phyloP scores from a whole-genome alignment of 1,140 invertebrate species.

The Cyrtorhinus lividipennis region DNA sequence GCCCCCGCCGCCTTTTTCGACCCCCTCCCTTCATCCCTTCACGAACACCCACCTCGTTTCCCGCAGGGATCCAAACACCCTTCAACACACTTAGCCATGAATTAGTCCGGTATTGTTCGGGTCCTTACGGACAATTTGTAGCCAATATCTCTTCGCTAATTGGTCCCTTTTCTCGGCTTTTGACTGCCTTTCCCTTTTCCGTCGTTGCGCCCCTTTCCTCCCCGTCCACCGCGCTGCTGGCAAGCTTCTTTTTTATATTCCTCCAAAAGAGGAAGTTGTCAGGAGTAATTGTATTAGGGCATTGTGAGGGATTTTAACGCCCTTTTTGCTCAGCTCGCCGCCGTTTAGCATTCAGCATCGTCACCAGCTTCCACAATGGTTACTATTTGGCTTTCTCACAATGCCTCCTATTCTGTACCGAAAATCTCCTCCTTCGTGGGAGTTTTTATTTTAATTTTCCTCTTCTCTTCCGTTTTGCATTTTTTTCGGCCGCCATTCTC shows the following conservation, averaged over 20 bases:
- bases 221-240: neutral
- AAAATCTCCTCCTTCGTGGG: neutral
- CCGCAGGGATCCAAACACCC: neutral
- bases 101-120: constrained; percentile 12
- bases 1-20: neutral
- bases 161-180: constrained; percentile 9
- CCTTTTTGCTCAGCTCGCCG: constrained; percentile 15
- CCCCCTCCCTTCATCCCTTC: neutral
- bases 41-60: neutral
- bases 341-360: constrained; percentile 1
- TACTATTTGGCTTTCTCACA: neutral
- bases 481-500: too few relatives aligned
- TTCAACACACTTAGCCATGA: constrained; percentile 12
- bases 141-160: constrained; percentile 15
- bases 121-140: constrained; percentile 11
- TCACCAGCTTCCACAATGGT: neutral
- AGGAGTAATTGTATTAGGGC: constrained; percentile 7
- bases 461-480: neutral
- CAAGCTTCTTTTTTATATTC: neutral
- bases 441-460: neutral
- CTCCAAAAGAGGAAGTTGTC: constrained; percentile 12
- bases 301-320: constrained; percentile 18
- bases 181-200: neutral
- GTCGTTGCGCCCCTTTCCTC: neutral
- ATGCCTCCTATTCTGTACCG: neutral